phyloP scores from a whole-genome alignment of 2,113 vertebrate species.

The Poeciliopsis turrubarensis region DNA sequence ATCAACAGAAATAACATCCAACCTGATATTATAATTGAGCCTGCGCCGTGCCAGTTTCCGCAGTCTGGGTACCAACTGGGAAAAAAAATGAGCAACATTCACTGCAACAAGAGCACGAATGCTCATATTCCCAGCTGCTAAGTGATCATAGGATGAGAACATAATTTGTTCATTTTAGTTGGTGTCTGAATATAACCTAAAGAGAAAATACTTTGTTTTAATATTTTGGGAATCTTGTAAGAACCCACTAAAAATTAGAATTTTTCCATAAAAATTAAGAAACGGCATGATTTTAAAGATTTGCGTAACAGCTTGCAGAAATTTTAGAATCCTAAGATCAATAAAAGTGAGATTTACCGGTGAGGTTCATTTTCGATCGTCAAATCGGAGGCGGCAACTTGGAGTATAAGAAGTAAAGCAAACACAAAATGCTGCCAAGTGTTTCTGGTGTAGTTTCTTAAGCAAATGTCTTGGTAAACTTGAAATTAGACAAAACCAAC shows the following conservation, averaged over 20 bases:
- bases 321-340: no score
- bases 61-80: slow-evolving; percentile 68
- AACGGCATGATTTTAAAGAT: slow-evolving; percentile 33
- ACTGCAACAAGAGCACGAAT: slow-evolving; percentile 45
- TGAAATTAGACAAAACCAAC: no score
- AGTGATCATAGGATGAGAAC: slow-evolving; percentile 69
- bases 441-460: no score
- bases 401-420: neutral
- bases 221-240: neutral
- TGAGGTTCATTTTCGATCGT: slow-evolving; percentile 18
- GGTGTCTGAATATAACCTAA: slow-evolving; percentile 62
- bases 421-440: no score
- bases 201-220: slow-evolving; percentile 34
- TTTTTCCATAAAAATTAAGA: slow-evolving; percentile 5
- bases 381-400: slow-evolving; percentile 23
- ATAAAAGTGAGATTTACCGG: no score
- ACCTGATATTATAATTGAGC: slow-evolving; percentile 78
- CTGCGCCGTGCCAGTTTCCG: slow-evolving; percentile 70
- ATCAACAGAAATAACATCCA: slow-evolving; percentile 81
- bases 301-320: slow-evolving; percentile 12
- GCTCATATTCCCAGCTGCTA: slow-evolving; percentile 60
- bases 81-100: slow-evolving; percentile 60
- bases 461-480: no score
- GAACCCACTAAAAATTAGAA: neutral
- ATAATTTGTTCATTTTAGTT: slow-evolving; percentile 52